These are phyloP conservation scores for Mayetiola destructor DNA, from an alignment of 2,888 invertebrate genomes.

Conservation along the genomic window DNA sequence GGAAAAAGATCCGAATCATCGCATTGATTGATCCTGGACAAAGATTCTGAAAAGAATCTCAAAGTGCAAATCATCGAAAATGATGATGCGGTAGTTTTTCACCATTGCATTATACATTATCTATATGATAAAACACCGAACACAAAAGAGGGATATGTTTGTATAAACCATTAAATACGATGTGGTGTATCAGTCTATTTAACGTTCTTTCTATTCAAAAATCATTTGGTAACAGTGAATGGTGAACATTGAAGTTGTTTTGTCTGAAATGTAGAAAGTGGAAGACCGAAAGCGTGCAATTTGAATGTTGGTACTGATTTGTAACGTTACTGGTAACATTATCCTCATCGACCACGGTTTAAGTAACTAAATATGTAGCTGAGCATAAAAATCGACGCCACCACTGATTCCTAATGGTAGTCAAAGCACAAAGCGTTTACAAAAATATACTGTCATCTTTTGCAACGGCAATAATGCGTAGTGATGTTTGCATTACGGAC, in stretches of 20 bases:
- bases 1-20: no score
- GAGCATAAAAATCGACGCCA: conserved; percentile 1
- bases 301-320: background rate
- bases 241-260: no score
- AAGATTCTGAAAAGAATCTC: no score
- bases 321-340: no score
- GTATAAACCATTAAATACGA: background rate
- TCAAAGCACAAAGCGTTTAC: background rate
- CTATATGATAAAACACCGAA: no score
- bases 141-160: background rate
- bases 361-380: background rate
- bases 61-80: no score
- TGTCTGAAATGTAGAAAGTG: background rate
- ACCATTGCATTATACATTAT: no score
- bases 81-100: no score
- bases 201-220: background rate
- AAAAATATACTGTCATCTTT: conserved; percentile 1
- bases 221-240: background rate
- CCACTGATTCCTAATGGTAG: no score
- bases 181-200: conserved; percentile 10
- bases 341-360: background rate
- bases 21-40: no score
- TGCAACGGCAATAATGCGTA: conserved; percentile 4
- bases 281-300: background rate
- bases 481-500: background rate